Evolutionary conservation across 2,113 vertebrate genomes (phyloP).

Genomic region (Struthidea cinerea): DNA sequence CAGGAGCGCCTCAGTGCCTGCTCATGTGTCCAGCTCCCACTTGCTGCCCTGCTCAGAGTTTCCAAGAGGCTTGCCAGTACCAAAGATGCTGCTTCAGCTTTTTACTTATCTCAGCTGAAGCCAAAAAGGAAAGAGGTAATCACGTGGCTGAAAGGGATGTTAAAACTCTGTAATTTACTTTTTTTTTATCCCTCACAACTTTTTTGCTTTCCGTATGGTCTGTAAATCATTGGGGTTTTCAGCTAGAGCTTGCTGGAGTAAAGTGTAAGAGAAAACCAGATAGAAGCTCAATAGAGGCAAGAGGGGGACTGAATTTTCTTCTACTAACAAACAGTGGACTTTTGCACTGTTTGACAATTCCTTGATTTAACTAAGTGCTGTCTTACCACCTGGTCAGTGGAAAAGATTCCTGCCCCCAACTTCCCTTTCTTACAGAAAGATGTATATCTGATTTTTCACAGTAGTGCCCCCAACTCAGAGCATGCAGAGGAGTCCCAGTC

Average conservation of each 20-base stretch:
- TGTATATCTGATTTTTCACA: neutral
- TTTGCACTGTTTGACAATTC: neutral
- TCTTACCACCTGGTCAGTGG: neutral
- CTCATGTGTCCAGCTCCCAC: neutral
- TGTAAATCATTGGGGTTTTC: neutral
- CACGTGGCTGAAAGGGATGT: neutral
- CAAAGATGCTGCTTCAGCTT: conserved; percentile 1
- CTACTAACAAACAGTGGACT: neutral
- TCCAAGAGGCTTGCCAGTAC: conserved; percentile 24
- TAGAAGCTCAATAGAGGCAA: neutral
- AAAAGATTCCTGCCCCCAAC: neutral
- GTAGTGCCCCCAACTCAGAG: neutral
- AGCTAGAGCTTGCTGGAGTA: neutral
- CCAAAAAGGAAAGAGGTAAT: neutral
- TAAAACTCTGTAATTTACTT: neutral
- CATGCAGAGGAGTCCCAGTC: neutral
- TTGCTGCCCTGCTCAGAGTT: conserved; percentile 20
- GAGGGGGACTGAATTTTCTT: neutral
- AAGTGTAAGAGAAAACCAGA: neutral
- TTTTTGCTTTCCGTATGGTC: neutral
- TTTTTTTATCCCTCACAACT: neutral
- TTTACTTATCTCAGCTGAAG: neutral
- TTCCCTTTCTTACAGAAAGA: neutral
- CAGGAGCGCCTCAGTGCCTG: neutral
- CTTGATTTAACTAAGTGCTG: neutral